phyloP scores from a whole-genome alignment of 2,113 vertebrate species.

The Tonatia bakeri region DNA sequence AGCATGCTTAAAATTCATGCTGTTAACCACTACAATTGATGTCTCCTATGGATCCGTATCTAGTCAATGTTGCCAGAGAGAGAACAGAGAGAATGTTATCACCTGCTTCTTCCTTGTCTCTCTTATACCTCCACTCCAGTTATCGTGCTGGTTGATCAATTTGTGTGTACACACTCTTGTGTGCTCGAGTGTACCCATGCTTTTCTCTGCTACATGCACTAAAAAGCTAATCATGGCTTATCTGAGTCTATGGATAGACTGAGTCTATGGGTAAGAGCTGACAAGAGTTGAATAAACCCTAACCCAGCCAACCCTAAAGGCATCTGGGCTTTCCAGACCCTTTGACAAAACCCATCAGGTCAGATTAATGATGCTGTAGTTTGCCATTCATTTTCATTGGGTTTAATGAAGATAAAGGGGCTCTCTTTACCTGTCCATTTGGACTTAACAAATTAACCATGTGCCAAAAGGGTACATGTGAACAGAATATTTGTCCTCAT shows the following conservation, averaged over 20 bases:
- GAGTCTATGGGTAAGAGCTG: not conserved
- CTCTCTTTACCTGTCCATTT: conserved; percentile 75
- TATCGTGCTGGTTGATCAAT: not conserved
- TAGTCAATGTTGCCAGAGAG: not conserved
- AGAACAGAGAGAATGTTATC: not conserved
- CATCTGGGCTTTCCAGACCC: conserved; percentile 45
- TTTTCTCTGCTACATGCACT: not conserved
- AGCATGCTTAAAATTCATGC: not conserved
- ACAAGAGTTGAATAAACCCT: not conserved
- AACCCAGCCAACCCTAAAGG: not conserved
- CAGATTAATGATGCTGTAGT: conserved; percentile 67
- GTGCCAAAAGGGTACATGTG: conserved; percentile 59
- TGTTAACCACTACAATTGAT: not conserved
- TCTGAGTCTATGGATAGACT: not conserved
- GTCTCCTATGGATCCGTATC: not conserved
- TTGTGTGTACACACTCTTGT: fast-evolving
- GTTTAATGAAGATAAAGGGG: conserved; percentile 81
- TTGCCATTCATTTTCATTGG: conserved; percentile 76
- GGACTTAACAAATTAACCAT: conserved; percentile 78
- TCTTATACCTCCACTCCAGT: not conserved
- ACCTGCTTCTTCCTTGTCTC: not conserved
- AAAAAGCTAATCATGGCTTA: conserved; percentile 1
- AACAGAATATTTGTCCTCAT: conserved; percentile 76
- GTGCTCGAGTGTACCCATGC: not conserved
- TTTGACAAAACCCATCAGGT: conserved; percentile 39